Percentiles rank a stretch among this genome's conserved stretches.
phyloP scores from a whole-genome alignment of 1,140 invertebrate genomes.

The Eubasilissa regina region DNA sequence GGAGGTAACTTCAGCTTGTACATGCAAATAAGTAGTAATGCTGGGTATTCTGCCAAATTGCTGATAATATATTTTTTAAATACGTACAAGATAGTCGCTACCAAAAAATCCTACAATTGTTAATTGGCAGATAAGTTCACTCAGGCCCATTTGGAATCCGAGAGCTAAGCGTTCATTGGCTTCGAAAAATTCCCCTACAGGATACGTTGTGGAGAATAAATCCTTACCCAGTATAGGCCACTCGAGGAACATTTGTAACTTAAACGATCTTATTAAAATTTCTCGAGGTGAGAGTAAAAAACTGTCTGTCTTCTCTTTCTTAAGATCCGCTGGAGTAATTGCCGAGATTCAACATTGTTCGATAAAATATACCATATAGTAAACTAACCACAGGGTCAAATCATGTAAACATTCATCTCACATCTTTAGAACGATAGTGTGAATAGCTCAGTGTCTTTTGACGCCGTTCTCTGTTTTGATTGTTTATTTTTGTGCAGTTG shows the following conservation, averaged over 20 bases:
- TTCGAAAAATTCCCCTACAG: not conserved
- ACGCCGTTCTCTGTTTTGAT: not conserved
- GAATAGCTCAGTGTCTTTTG: not conserved
- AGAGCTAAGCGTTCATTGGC: constrained; percentile 6
- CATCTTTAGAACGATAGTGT: not conserved
- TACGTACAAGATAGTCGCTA: not conserved
- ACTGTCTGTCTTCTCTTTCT: constrained; percentile 15
- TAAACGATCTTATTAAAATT: constrained; percentile 56
- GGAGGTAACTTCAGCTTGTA: no score
- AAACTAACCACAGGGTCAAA: not conserved
- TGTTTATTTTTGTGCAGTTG: no score
- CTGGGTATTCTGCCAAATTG: no score
- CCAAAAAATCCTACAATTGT: not conserved
- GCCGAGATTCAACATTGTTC: not conserved
- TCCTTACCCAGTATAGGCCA: constrained; percentile 8
- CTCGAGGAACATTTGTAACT: constrained; percentile 41
- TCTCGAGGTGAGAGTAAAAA: constrained; percentile 47
- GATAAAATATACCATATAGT: not conserved
- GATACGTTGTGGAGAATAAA: constrained; percentile 13
- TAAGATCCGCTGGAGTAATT: constrained; percentile 40
- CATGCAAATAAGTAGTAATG: no score
- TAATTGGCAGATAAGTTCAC: constrained; percentile 25
- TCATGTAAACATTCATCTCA: not conserved
- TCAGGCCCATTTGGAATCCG: not conserved
- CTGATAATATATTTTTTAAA: constrained; percentile 10